A percentile compares a stretch with the other conserved stretches of the same genome.
These are phyloP conservation scores for Andrena minutula DNA, from an alignment of 2,888 invertebrate species.

Conservation along the genomic window DNA sequence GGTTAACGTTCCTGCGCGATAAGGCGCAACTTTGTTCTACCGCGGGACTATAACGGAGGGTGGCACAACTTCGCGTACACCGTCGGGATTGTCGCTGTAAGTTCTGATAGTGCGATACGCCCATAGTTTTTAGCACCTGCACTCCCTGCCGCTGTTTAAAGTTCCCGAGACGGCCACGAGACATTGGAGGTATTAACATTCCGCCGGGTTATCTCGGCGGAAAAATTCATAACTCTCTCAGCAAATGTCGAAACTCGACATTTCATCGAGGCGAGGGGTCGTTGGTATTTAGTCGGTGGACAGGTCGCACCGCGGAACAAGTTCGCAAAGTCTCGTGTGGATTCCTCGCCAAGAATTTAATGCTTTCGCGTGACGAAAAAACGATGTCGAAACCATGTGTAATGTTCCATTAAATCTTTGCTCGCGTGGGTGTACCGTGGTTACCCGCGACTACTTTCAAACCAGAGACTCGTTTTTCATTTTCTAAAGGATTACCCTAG, in stretches of 20 bases:
- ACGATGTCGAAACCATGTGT: background rate
- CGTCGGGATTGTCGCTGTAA: background rate
- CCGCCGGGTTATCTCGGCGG: background rate
- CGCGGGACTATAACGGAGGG: slow-evolving; percentile 19
- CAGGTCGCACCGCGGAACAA: no score
- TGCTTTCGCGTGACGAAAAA: background rate
- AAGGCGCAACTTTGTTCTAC: slow-evolving; percentile 15
- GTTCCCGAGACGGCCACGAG: background rate
- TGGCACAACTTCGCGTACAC: slow-evolving; percentile 23
- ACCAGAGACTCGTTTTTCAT: slow-evolving; percentile 7
- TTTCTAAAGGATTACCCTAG: slow-evolving; percentile 20
- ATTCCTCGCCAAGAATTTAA: background rate
- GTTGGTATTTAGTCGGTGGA: slow-evolving; percentile 2
- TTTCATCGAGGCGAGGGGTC: background rate
- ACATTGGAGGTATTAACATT: slow-evolving; percentile 1
- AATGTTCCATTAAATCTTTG: slow-evolving; percentile 18
- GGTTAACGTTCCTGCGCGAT: slow-evolving; percentile 32
- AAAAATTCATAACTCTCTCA: background rate
- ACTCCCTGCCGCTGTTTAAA: background rate
- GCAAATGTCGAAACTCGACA: slow-evolving; percentile 16
- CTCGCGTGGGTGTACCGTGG: slow-evolving; percentile 10
- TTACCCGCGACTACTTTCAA: background rate
- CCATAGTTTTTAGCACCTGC: background rate
- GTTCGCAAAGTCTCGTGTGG: background rate
- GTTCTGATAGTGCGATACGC: background rate